Evolutionary conservation across 2,113 vertebrate genomes (phyloP).

Genomic region (Cheirogaleus medius): DNA sequence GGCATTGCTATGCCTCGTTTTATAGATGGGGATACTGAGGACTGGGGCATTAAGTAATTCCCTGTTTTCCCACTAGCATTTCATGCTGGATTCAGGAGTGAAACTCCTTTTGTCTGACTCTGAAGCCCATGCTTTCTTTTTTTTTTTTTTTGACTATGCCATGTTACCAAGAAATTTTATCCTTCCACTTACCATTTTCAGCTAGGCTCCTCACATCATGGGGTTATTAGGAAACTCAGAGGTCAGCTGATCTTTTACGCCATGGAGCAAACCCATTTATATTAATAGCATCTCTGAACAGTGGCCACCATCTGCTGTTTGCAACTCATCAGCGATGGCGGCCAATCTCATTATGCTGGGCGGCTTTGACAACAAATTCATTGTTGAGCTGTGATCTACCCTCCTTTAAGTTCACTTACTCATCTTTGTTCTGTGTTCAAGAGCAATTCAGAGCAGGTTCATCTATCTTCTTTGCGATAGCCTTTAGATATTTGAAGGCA

Average conservation of each 20-base stretch:
- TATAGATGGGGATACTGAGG: not conserved
- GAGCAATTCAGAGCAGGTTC: not conserved
- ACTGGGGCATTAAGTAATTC: not conserved
- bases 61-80: not conserved
- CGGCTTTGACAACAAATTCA: not conserved
- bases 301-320: not conserved
- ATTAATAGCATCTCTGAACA: not conserved
- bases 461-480: not conserved
- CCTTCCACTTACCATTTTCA: not conserved
- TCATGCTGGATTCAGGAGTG: not conserved
- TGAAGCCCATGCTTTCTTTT: not conserved
- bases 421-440: not conserved
- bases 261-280: not conserved
- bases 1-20: not conserved
- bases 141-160: not conserved
- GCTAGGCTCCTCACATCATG: not conserved
- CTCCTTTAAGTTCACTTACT: not conserved
- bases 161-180: not conserved
- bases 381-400: not conserved
- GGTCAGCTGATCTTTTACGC: not conserved
- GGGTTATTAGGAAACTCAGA: not conserved
- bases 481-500: not conserved
- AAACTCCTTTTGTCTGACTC: not conserved
- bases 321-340: not conserved
- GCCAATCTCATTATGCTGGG: not conserved